Evolutionary conservation across 2,113 vertebrate species (phyloP).

Genomic region (Morphnarchus princeps): DNA sequence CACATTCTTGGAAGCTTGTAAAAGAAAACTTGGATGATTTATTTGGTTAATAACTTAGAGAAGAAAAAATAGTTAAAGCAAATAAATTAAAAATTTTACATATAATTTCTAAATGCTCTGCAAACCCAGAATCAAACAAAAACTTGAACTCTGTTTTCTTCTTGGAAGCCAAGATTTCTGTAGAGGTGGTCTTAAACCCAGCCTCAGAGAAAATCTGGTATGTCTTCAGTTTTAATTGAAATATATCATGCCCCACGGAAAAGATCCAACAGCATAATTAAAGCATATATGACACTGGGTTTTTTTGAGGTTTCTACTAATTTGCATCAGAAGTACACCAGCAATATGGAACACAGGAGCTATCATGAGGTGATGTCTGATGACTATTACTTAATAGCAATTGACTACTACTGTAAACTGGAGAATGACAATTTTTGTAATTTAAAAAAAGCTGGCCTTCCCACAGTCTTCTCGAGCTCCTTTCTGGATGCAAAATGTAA

Average conservation of each 20-base stretch:
- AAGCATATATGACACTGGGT: background rate
- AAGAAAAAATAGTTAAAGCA: background rate
- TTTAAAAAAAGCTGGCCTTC: background rate
- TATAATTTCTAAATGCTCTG: background rate
- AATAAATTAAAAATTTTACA: background rate
- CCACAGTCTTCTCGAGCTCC: background rate
- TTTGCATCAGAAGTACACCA: background rate
- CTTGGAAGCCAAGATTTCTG: background rate
- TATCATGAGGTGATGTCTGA: background rate
- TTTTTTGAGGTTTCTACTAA: background rate
- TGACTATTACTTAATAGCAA: background rate
- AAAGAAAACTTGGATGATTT: background rate
- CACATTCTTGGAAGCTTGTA: background rate
- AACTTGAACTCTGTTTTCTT: background rate
- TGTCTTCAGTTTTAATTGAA: background rate
- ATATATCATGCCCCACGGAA: background rate
- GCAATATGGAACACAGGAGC: background rate
- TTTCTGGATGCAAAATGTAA: background rate
- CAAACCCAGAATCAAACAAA: background rate
- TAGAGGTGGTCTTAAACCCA: background rate
- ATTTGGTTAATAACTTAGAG: background rate
- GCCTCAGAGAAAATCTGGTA: background rate
- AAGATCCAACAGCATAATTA: background rate
- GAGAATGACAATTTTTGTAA: background rate
- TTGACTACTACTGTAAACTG: background rate